Evolutionary conservation across 2,888 invertebrate species (phyloP).

Genomic region (Hylaea fasciaria): DNA sequence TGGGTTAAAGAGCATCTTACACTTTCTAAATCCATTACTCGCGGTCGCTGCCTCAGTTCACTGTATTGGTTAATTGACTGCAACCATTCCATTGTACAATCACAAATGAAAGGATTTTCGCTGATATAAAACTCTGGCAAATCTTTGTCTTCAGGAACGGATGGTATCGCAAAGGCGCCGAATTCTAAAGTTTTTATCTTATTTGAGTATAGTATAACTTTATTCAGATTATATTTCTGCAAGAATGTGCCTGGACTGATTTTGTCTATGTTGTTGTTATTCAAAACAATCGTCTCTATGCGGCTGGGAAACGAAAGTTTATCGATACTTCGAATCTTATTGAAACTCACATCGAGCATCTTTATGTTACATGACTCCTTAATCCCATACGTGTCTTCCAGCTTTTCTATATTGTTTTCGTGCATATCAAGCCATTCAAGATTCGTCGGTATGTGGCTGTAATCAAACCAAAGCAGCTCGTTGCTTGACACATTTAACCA

Average conservation of each 20-base stretch:
- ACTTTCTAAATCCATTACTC: slow-evolving; percentile 91
- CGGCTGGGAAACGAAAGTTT: slow-evolving; percentile 90
- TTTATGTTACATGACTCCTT: slow-evolving; percentile 88
- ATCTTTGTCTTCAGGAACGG: slow-evolving; percentile 87
- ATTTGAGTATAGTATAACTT: slow-evolving; percentile 91
- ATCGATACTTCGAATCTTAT: slow-evolving; percentile 88
- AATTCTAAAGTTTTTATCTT: slow-evolving; percentile 89
- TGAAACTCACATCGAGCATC: slow-evolving; percentile 91
- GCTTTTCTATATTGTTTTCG: slow-evolving; percentile 90
- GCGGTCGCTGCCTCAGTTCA: slow-evolving; percentile 89
- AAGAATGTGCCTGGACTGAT: slow-evolving; percentile 89
- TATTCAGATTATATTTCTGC: slow-evolving; percentile 88
- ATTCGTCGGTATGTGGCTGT: slow-evolving; percentile 90
- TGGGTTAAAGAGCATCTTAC: slow-evolving; percentile 91
- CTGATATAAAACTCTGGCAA: slow-evolving; percentile 92
- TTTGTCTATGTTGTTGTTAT: slow-evolving; percentile 89
- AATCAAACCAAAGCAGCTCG: slow-evolving; percentile 91
- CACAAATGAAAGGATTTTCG: slow-evolving; percentile 93
- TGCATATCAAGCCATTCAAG: slow-evolving; percentile 93
- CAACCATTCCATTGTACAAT: slow-evolving; percentile 95
- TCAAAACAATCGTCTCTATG: slow-evolving; percentile 88
- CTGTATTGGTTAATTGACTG: slow-evolving; percentile 91
- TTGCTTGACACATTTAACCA: slow-evolving; percentile 94
- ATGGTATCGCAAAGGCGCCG: slow-evolving; percentile 88
- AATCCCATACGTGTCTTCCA: slow-evolving; percentile 89